phyloP scores from a whole-genome alignment of 1,140 invertebrate genomes.

The Drosophila kurseongensis region DNA sequence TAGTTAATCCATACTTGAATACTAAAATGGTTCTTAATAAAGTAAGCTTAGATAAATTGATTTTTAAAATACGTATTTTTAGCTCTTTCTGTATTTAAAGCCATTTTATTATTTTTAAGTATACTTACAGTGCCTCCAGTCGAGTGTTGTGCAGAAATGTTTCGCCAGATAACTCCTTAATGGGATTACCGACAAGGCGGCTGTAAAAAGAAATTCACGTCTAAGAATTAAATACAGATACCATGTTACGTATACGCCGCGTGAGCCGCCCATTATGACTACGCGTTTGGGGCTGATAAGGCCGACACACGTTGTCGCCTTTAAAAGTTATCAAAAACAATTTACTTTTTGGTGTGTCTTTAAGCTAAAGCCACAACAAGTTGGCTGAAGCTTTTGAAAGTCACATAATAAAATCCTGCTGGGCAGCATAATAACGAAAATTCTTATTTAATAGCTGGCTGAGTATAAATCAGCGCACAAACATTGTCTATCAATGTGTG shows the following conservation, averaged over 20 bases:
- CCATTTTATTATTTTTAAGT: neutral
- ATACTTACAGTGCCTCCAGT: slow-evolving; percentile 86
- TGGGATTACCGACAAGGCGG: slow-evolving; percentile 85
- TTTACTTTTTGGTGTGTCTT: slow-evolving; percentile 13
- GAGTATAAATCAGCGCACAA: slow-evolving; percentile 58
- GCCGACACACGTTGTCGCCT: slow-evolving; percentile 34
- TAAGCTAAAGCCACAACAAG: slow-evolving; percentile 29
- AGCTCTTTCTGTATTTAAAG: no score
- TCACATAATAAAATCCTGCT: slow-evolving; percentile 63
- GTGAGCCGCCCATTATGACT: slow-evolving; percentile 60
- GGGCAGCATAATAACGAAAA: slow-evolving; percentile 66
- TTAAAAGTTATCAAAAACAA: slow-evolving; percentile 39
- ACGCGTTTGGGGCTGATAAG: slow-evolving; percentile 51
- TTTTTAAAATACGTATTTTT: no score
- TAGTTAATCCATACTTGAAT: no score
- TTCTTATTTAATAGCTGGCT: slow-evolving; percentile 73
- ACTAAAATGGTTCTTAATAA: no score
- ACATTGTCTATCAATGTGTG: slow-evolving; percentile 53
- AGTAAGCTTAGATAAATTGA: no score
- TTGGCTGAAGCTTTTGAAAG: slow-evolving; percentile 49
- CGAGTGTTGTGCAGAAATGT: slow-evolving; percentile 85
- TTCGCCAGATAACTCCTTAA: slow-evolving; percentile 84
- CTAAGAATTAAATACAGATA: slow-evolving; percentile 31
- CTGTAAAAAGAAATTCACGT: slow-evolving; percentile 75
- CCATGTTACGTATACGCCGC: slow-evolving; percentile 59